Conservation (phyloP, 2,797 vertebrate species). For the Megalops cyprinoides region DNA sequence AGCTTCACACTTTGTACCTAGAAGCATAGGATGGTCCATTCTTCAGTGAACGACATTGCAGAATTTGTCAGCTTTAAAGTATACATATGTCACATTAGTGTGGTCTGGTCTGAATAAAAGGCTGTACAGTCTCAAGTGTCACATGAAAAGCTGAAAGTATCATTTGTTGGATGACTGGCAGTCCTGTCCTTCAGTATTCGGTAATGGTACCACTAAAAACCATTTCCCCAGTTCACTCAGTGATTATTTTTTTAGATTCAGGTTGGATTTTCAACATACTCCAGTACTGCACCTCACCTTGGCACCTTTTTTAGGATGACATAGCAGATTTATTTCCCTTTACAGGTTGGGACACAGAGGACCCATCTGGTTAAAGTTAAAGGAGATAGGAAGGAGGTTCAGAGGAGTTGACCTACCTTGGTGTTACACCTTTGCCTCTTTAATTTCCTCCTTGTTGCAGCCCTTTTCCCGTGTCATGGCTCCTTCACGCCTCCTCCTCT, state of each 20-base stretch:
- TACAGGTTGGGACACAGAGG: conserved; percentile 46
- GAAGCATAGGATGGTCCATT: conserved; percentile 38
- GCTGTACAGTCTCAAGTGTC: conserved; percentile 66
- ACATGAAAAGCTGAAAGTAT: conserved; percentile 60
- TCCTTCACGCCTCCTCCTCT: conserved; percentile 51
- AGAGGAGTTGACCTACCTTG: conserved; percentile 32
- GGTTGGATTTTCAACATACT: neutral
- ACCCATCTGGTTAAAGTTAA: conserved; percentile 57
- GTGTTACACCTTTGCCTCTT: conserved; percentile 47
- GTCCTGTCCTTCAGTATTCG: conserved; percentile 27
- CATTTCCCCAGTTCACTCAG: conserved; percentile 28
- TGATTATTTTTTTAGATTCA: conserved; percentile 20
- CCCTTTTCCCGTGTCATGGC: conserved; percentile 28
- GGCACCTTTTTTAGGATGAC: conserved; percentile 46
- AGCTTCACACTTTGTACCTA: conserved; percentile 28
- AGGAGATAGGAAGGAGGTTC: conserved; percentile 50
- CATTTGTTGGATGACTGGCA: conserved; percentile 62
- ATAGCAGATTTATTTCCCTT: conserved; percentile 32
- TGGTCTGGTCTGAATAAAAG: conserved; percentile 53
- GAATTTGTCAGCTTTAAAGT: conserved; percentile 36
- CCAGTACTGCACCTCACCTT: conserved; percentile 41
- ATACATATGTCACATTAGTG: conserved; percentile 32
- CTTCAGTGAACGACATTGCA: conserved; percentile 39
- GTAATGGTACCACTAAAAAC: conserved; percentile 30
- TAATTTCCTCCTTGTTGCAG: conserved; percentile 58